A percentile compares a stretch with the other conserved stretches of the same genome.
Conservation (phyloP, 1,140 invertebrate species). For the Papilio xuthus region DNA sequence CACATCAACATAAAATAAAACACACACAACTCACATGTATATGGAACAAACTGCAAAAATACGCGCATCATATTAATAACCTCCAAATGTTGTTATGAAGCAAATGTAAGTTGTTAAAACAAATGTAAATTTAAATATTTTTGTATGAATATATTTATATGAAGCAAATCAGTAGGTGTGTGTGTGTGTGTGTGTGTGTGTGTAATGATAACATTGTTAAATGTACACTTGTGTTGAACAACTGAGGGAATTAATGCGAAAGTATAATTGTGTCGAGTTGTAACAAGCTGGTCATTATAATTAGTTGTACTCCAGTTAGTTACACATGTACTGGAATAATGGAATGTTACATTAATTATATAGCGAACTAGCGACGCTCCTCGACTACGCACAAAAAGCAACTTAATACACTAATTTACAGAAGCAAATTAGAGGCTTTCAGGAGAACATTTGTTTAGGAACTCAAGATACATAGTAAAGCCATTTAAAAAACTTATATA, state of each 20-base stretch:
- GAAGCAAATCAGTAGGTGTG: no score
- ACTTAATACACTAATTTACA: not conserved
- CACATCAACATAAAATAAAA: no score
- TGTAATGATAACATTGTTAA: not conserved
- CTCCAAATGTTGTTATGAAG: not conserved
- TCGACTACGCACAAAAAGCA: no score
- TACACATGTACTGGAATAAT: not conserved
- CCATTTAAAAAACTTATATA: no score
- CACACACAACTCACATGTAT: no score
- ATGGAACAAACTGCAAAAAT: no score
- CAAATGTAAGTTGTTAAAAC: no score
- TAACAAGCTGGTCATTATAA: not conserved
- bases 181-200: no score
- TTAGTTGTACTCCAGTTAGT: not conserved
- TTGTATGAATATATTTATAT: no score
- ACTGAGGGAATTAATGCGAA: not conserved
- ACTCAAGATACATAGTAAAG: not conserved
- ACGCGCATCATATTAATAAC: not conserved
- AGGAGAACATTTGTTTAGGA: not conserved
- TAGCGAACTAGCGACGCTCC: no score
- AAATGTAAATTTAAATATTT: no score
- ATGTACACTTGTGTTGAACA: not conserved
- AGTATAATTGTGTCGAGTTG: not conserved
- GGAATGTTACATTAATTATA: not conserved
- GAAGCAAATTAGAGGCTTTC: not conserved